These are phyloP conservation scores for Eupithecia subumbrata DNA, from an alignment of 2,888 invertebrate genomes.

Conservation along the genomic window DNA sequence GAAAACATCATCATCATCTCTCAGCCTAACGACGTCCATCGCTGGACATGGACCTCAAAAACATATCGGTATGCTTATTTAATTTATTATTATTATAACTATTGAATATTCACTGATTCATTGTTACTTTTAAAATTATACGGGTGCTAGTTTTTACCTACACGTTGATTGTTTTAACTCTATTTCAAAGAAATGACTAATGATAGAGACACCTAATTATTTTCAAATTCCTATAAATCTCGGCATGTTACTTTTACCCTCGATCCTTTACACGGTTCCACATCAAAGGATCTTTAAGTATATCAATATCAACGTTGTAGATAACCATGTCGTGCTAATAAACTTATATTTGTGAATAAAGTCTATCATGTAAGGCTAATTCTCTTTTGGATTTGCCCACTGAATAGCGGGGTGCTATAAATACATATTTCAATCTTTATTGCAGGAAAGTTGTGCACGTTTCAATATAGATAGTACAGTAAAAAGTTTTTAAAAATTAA, in stretches of 20 bases:
- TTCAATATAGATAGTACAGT: too few relatives aligned
- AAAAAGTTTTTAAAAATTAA: too few relatives aligned
- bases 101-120: neutral
- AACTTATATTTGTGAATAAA: neutral
- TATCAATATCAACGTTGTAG: neutral
- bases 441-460: too few relatives aligned
- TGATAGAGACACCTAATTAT: neutral
- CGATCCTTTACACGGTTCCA: neutral
- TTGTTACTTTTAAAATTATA: neutral
- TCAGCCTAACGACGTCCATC: neutral
- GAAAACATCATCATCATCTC: neutral
- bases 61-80: neutral
- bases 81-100: neutral
- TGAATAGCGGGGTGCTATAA: too few relatives aligned
- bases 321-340: neutral
- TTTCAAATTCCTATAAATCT: neutral
- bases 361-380: neutral
- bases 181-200: neutral
- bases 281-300: neutral
- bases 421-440: too few relatives aligned
- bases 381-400: neutral
- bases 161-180: neutral
- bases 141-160: neutral
- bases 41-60: neutral
- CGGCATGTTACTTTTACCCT: neutral